A percentile compares a stretch with the other conserved stretches of the same genome.
Evolutionary conservation across 1,140 invertebrate genomes (phyloP).

Genomic region (Saccostrea cuccullata): DNA sequence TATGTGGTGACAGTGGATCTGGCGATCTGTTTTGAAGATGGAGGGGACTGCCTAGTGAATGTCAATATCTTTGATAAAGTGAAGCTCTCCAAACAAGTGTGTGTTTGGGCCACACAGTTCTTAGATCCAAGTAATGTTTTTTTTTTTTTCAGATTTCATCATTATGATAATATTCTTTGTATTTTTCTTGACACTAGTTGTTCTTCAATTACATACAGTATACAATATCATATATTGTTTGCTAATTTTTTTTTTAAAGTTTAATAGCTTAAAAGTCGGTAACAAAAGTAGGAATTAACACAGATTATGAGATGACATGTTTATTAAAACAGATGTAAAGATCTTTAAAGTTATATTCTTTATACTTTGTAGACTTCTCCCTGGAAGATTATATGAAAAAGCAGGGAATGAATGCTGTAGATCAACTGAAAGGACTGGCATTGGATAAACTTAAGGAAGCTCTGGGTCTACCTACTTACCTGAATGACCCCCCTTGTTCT

Average conservation of each 20-base stretch:
- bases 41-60: constrained; percentile 12
- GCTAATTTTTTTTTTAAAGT: no score
- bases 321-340: neutral
- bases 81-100: constrained; percentile 36
- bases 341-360: neutral
- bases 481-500: constrained; percentile 20
- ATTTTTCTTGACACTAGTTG: no score
- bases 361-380: constrained; percentile 15
- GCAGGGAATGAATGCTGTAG: neutral
- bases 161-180: no score
- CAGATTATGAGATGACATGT: neutral
- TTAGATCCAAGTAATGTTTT: neutral
- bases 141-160: neutral
- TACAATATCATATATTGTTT: no score
- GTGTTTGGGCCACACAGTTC: constrained; percentile 16
- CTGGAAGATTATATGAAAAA: neutral
- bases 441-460: constrained; percentile 30
- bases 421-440: neutral
- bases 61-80: constrained; percentile 30
- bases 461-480: constrained; percentile 23
- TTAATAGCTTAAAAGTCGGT: no score
- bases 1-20: constrained; percentile 14
- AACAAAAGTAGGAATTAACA: neutral
- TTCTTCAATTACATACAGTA: no score
- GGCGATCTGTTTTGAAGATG: constrained; percentile 25